Evolutionary conservation across 2,113 vertebrate species (phyloP), one percentile per base, ranked within the genome.

Genomic region (Ondatra zibethicus): DNA sequence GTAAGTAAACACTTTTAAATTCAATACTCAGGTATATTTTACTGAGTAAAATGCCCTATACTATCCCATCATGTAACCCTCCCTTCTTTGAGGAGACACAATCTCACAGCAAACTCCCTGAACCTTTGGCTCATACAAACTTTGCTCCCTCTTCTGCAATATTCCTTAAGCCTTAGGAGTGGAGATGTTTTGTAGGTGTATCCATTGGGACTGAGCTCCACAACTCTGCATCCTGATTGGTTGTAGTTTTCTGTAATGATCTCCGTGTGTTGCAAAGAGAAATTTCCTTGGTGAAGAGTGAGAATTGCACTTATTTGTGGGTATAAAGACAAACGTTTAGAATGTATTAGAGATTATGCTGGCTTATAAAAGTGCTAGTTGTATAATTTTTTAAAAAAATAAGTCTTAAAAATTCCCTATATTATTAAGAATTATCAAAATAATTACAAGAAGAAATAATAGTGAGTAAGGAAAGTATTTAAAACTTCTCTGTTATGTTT

Each of bases 341-440:
- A 58, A 29, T 42, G 55, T 29, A 63, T 63, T 17, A 42, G 81
- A 61, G 55, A 42, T 61, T 42, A 29, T 17, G n/a, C 25, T 63
- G 25, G 13, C 29, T 63, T 63, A 39, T 1, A 84, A 84, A 63
- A 84, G n/a, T 10, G 58, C 13, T 82, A 58, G 78, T 84, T 63
- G n/a, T 63, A 63, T 39, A 1, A 9, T n/a, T 63, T n/a, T n/a
- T 58, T 58, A 63, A 39, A 55, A 58, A 82, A 93, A 70, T 9
- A 78, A 91, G 36, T 47, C 4, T 63, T 84, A 84, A 91, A 13
- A 3, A 66, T 29, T 42, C 73, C 39, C 86, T 52, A 96, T 3
- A 82, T 88, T 94, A 82, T 91, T 91, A 23, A 96, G 92, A 94
- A 86, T 68, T 27, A 77, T 89, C 65, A 77, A 93, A 90, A 10